Conservation (phyloP, 2,797 vertebrate species). For the Microhierax caerulescens region DNA sequence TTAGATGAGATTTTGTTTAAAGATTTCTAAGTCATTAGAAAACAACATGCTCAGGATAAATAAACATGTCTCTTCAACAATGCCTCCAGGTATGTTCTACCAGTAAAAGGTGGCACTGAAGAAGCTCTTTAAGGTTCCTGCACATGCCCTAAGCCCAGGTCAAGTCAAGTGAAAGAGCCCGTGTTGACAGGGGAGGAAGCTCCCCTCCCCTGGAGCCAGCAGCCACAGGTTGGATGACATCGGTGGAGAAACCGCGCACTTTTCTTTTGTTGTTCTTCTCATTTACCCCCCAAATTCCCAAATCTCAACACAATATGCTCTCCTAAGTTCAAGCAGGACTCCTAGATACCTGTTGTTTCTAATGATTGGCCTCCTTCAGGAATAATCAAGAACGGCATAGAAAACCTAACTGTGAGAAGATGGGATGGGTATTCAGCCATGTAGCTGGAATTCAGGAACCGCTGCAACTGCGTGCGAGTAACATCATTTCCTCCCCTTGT, state of each 20-base stretch:
- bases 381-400: not conserved
- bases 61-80: accelerated
- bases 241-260: not conserved
- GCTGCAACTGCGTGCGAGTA: not conserved
- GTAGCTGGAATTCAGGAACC: not conserved
- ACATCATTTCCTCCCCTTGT: not conserved
- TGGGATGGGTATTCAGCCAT: not conserved
- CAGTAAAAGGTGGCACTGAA: not conserved
- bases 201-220: not conserved
- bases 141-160: not conserved
- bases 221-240: not conserved
- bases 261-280: not conserved
- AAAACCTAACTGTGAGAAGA: not conserved
- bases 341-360: not conserved
- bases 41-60: not conserved
- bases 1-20: not conserved
- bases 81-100: not conserved
- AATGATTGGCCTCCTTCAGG: not conserved
- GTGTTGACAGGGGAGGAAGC: not conserved
- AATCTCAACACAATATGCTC: not conserved
- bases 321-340: not conserved
- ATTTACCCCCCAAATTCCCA: not conserved
- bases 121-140: not conserved
- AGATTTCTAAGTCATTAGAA: not conserved
- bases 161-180: not conserved